Conservation (phyloP, 2,797 vertebrate species). For the Sphaeramia orbicularis region DNA sequence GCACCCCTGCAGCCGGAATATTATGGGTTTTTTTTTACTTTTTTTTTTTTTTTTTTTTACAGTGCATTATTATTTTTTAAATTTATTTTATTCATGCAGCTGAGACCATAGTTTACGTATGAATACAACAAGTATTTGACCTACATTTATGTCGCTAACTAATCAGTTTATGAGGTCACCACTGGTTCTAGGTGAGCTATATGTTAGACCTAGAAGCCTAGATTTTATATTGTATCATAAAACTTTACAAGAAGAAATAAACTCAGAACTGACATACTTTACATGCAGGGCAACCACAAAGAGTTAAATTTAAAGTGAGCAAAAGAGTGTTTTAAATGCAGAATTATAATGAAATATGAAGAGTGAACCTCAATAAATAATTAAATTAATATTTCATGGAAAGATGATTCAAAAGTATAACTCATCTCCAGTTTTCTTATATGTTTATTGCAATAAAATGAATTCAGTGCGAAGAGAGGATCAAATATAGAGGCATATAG, state of each 20-base stretch:
- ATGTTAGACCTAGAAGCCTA: not conserved
- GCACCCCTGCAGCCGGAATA: no score
- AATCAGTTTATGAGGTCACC: not conserved
- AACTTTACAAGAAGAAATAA: conserved; percentile 23
- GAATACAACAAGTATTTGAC: conserved; percentile 20
- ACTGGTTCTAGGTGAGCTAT: conserved; percentile 17
- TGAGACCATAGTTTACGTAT: not conserved
- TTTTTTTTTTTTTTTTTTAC: no score
- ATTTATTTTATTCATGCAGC: no score
- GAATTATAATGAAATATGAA: not conserved
- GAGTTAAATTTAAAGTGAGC: not conserved
- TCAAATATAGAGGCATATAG: not conserved
- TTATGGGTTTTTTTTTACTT: no score
- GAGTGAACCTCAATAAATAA: not conserved
- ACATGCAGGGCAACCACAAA: conserved; percentile 3
- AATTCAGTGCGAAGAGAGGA: conserved; percentile 6
- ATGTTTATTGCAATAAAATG: conserved; percentile 1
- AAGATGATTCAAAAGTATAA: not conserved
- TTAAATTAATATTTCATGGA: not conserved
- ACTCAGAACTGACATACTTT: not conserved
- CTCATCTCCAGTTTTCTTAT: conserved; percentile 1
- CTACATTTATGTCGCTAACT: conserved; percentile 19
- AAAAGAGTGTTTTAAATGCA: not conserved
- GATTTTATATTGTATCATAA: conserved; percentile 35
- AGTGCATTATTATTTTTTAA: no score